These are phyloP conservation scores for Nudaria mundana DNA, from an alignment of 2,888 invertebrate genomes.

Conservation along the genomic window DNA sequence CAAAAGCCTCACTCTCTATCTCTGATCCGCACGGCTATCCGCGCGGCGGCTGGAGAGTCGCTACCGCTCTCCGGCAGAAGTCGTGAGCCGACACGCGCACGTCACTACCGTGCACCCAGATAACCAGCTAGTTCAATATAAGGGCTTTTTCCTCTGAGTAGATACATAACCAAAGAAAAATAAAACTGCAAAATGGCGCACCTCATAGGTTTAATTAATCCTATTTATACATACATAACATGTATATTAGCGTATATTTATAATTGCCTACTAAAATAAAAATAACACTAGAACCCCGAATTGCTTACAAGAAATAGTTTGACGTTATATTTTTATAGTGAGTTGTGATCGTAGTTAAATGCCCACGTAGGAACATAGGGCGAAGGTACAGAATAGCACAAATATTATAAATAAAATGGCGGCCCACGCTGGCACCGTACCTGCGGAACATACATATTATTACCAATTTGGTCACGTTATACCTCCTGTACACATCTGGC, in stretches of 20 bases:
- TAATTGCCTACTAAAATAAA: constrained; percentile 48
- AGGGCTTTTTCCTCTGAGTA: too few species aligned
- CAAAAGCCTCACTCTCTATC: too few species aligned
- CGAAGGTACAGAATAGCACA: constrained; percentile 89
- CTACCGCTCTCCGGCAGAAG: too few species aligned
- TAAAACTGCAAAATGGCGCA: constrained; percentile 51
- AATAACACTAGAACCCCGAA: constrained; percentile 44
- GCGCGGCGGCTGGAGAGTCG: too few species aligned
- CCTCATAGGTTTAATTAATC: constrained; percentile 65
- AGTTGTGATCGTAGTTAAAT: constrained; percentile 75
- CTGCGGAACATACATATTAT: constrained; percentile 61
- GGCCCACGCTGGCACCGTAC: constrained; percentile 90
- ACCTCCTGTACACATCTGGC: too few species aligned
- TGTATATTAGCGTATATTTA: constrained; percentile 57
- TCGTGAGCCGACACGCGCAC: too few species aligned
- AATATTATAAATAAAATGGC: constrained; percentile 88
- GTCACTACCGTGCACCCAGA: too few species aligned
- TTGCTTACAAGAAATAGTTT: constrained; percentile 43
- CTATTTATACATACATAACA: constrained; percentile 67
- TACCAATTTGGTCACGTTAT: too few species aligned
- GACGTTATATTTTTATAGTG: constrained; percentile 27
- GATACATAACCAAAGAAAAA: too few species aligned
- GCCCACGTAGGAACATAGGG: constrained; percentile 91
- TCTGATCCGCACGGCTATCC: too few species aligned
- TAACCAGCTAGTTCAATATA: too few species aligned